Conservation (phyloP, 1,140 invertebrate species). For the Aphis craccivora region DNA sequence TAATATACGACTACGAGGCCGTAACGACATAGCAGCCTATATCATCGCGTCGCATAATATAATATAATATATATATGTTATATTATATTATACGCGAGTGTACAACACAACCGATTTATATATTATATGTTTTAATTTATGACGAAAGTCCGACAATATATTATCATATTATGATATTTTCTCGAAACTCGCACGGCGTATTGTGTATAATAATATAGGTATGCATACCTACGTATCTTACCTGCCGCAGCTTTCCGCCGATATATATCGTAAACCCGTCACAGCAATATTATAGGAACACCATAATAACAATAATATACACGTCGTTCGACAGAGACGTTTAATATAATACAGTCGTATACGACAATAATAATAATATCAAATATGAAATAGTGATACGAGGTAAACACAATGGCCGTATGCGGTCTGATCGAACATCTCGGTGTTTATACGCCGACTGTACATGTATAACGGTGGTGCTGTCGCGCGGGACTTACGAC, state of each 20-base stretch:
- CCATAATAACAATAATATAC: neutral
- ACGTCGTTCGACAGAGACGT: conserved; percentile 9
- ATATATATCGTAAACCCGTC: conserved; percentile 5
- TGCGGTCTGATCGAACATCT: neutral
- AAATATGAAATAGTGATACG: conserved; percentile 11
- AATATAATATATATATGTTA: neutral
- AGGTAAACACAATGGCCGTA: conserved; percentile 25
- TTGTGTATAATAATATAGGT: neutral
- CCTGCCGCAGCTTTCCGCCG: neutral
- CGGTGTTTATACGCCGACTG: neutral
- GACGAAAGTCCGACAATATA: conserved; percentile 12
- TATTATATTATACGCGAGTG: conserved; percentile 3
- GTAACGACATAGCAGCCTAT: neutral
- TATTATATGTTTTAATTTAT: conserved; percentile 16
- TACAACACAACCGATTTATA: neutral
- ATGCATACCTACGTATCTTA: neutral
- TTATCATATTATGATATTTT: neutral
- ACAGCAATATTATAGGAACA: neutral
- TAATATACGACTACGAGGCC: neutral
- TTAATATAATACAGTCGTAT: neutral
- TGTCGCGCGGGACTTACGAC: neutral
- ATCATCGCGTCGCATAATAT: neutral
- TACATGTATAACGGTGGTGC: neutral
- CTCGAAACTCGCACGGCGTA: neutral
- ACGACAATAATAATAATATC: neutral